These are phyloP conservation scores for Lasioglossum villosulum DNA, from an alignment of 2,888 invertebrate species.

Conservation along the genomic window DNA sequence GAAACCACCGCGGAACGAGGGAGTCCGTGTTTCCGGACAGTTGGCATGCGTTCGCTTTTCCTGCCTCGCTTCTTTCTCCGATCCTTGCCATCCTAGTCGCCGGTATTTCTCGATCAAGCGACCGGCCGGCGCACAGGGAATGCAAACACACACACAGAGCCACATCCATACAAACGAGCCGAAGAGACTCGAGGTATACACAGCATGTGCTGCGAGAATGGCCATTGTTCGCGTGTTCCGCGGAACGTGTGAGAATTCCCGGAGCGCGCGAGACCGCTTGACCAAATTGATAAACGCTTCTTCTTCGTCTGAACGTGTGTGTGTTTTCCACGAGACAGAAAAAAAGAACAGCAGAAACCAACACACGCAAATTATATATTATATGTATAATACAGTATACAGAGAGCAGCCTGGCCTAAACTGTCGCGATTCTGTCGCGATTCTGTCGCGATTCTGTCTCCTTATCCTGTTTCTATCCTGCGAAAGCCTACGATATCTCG, in stretches of 20 bases:
- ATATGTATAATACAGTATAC: not conserved
- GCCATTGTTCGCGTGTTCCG: not conserved
- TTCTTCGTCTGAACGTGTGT: not conserved
- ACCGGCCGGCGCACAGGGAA: conserved; percentile 9
- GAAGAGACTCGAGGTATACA: not conserved
- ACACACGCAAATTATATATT: not conserved
- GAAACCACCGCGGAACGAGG: conserved; percentile 37
- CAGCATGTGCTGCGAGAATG: conserved; percentile 23
- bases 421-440: not conserved
- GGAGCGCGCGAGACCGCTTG: not conserved
- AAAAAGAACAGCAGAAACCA: not conserved
- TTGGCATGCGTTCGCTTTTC: conserved; percentile 60
- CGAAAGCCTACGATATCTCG: not conserved
- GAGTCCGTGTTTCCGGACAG: conserved; percentile 19
- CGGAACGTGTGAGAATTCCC: not conserved
- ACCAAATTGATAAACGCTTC: not conserved
- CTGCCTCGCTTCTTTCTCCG: conserved; percentile 47
- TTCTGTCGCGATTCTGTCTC: not conserved
- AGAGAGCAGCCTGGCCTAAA: conserved; percentile 4
- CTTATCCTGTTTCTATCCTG: not conserved
- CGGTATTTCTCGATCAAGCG: conserved; percentile 37
- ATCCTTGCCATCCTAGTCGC: conserved; percentile 32
- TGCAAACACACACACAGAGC: conserved; percentile 23
- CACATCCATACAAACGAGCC: not conserved
- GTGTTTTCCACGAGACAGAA: not conserved